Conservation (phyloP, 1,140 invertebrate species). For the Drosophila simulans region DNA sequence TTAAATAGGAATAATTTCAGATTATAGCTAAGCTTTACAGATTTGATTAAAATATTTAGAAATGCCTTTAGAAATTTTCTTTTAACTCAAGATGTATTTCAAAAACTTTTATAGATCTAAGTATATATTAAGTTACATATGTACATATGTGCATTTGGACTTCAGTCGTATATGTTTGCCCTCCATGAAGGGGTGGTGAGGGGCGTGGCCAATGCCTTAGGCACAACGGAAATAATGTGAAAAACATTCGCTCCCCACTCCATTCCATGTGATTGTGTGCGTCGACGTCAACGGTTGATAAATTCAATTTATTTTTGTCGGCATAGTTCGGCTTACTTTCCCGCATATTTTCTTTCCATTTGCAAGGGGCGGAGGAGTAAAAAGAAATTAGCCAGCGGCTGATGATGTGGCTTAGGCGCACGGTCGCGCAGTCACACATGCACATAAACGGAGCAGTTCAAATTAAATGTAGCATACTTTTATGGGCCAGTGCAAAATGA, state of each 20-base stretch:
- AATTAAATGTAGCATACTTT: constrained; percentile 76
- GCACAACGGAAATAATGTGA: constrained; percentile 55
- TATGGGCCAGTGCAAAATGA: constrained; percentile 44
- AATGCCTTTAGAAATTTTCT: too few species aligned
- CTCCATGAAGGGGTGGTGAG: not conserved
- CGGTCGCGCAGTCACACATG: constrained; percentile 63
- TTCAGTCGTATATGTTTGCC: constrained; percentile 28
- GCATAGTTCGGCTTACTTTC: constrained; percentile 48
- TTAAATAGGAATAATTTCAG: not conserved
- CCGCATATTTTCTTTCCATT: constrained; percentile 74
- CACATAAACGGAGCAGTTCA: constrained; percentile 50
- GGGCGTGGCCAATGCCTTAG: constrained; percentile 10
- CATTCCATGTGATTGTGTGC: constrained; percentile 6
- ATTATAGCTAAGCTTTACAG: not conserved
- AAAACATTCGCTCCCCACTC: constrained; percentile 24
- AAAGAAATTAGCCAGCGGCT: constrained; percentile 62
- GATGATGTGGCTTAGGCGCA: constrained; percentile 60
- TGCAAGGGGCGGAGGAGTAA: constrained; percentile 14
- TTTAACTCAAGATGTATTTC: too few species aligned
- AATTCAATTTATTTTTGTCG: constrained; percentile 76
- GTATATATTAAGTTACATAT: too few species aligned
- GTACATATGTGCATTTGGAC: too few species aligned
- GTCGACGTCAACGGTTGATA: constrained; percentile 63
- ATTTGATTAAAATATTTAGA: not conserved
- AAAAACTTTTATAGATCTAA: too few species aligned